Evolutionary conservation across 2,888 invertebrate genomes (phyloP).

Genomic region (Rhingia campestris): DNA sequence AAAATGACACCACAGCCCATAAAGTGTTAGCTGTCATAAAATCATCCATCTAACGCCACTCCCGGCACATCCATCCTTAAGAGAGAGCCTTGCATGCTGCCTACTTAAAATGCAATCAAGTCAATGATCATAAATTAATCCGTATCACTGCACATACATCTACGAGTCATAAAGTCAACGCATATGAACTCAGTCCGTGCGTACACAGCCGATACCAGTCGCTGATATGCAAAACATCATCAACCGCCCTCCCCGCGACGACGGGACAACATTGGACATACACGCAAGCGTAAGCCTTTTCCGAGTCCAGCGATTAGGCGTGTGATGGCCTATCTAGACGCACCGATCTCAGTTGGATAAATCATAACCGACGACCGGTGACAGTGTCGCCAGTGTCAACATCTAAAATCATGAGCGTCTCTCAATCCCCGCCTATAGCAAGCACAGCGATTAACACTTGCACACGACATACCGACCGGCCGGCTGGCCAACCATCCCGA

Average conservation of each 20-base stretch:
- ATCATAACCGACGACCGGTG: slow-evolving; percentile 73
- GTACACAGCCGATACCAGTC: slow-evolving; percentile 63
- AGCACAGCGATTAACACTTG: slow-evolving; percentile 71
- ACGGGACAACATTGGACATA: background rate
- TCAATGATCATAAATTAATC: slow-evolving; percentile 71
- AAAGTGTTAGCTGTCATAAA: slow-evolving; percentile 54
- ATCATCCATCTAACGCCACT: slow-evolving; percentile 20
- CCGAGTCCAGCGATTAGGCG: slow-evolving; percentile 46
- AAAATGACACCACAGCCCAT: slow-evolving; percentile 49
- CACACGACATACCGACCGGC: slow-evolving; percentile 18
- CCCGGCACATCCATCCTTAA: slow-evolving; percentile 23
- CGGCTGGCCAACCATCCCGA: slow-evolving; percentile 1
- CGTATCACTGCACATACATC: slow-evolving; percentile 64
- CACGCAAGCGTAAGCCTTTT: slow-evolving; percentile 47
- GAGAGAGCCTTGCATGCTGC: slow-evolving; percentile 16
- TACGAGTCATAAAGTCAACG: slow-evolving; percentile 59
- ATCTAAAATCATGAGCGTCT: slow-evolving; percentile 69
- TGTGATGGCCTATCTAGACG: slow-evolving; percentile 58
- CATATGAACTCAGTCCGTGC: slow-evolving; percentile 38
- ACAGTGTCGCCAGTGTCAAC: slow-evolving; percentile 74
- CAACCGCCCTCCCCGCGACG: slow-evolving; percentile 10
- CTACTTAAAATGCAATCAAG: slow-evolving; percentile 74
- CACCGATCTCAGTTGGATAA: slow-evolving; percentile 69
- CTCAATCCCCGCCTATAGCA: slow-evolving; percentile 59
- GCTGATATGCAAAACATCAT: slow-evolving; percentile 67